These are phyloP conservation scores for Montipora sp. DNA, from an alignment of 64 coral and sea anemone genomes.

Conservation along the genomic window DNA sequence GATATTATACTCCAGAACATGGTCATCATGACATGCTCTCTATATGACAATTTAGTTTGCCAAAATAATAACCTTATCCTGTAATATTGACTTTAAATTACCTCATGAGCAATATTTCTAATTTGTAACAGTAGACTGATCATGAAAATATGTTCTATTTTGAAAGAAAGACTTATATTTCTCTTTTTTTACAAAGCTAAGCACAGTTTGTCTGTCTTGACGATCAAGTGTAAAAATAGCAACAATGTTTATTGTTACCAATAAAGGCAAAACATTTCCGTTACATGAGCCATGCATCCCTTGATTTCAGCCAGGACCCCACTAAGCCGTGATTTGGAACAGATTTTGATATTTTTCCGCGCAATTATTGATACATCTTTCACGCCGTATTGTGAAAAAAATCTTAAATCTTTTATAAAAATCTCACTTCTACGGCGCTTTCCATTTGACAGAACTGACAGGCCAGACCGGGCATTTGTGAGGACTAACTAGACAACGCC, in stretches of 20 bases:
- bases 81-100: neutral
- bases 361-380: neutral
- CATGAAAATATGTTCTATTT: conserved; percentile 24
- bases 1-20: neutral
- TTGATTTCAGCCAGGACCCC: no score
- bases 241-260: neutral
- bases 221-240: neutral
- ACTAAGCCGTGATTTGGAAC: neutral
- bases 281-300: no score
- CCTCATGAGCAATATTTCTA: neutral
- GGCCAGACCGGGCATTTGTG: no score
- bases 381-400: neutral
- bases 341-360: neutral
- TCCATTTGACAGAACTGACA: no score
- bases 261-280: no score
- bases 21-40: neutral
- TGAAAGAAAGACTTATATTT: neutral
- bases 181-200: neutral
- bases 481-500: no score
- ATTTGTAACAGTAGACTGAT: neutral
- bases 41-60: neutral
- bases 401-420: neutral
- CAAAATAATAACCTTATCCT: neutral
- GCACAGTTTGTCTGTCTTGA: neutral
- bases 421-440: neutral